A percentile compares a stretch with the other conserved stretches of the same genome.
phyloP scores from a whole-genome alignment of 2,888 invertebrate genomes.

The Bellardia bayeri region DNA sequence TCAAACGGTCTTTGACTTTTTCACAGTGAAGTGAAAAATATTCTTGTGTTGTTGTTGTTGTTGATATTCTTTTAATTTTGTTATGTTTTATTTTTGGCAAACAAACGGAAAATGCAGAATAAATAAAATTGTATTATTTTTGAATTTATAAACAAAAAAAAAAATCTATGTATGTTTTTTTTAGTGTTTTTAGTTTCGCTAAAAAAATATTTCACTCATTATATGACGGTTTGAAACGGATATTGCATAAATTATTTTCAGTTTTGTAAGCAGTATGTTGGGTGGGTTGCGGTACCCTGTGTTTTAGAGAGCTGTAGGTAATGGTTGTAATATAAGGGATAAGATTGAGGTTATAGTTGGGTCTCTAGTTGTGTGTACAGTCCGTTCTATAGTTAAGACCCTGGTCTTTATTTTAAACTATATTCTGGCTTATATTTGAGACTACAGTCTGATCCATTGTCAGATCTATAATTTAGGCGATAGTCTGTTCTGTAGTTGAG shows the following conservation, averaged over 20 bases:
- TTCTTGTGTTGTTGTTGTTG: background rate
- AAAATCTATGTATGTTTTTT: conserved; percentile 14
- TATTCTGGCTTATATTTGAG: too few species aligned
- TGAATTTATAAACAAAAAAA: conserved; percentile 33
- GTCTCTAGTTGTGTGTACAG: too few species aligned
- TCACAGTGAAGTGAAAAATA: conserved; percentile 53
- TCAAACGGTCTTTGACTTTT: conserved; percentile 83
- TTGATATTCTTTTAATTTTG: background rate
- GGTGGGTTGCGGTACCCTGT: too few species aligned
- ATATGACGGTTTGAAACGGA: conserved; percentile 44
- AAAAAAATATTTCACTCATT: conserved; percentile 33
- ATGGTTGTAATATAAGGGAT: too few species aligned
- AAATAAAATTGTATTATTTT: conserved; percentile 38
- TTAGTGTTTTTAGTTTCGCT: background rate
- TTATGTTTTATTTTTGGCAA: conserved; percentile 52
- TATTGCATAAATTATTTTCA: conserved; percentile 58
- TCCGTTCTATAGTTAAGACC: too few species aligned
- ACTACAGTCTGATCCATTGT: too few species aligned
- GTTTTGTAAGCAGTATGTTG: background rate
- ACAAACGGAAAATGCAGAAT: conserved; percentile 14
- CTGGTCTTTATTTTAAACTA: too few species aligned
- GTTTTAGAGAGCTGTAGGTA: too few species aligned
- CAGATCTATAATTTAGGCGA: too few species aligned
- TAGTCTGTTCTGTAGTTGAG: too few species aligned
- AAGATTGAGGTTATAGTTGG: too few species aligned